A percentile compares a stretch with the other conserved stretches of the same genome.
These are phyloP conservation scores for Megaceryle alcyon DNA, from an alignment of 2,797 vertebrate genomes.

Conservation along the genomic window DNA sequence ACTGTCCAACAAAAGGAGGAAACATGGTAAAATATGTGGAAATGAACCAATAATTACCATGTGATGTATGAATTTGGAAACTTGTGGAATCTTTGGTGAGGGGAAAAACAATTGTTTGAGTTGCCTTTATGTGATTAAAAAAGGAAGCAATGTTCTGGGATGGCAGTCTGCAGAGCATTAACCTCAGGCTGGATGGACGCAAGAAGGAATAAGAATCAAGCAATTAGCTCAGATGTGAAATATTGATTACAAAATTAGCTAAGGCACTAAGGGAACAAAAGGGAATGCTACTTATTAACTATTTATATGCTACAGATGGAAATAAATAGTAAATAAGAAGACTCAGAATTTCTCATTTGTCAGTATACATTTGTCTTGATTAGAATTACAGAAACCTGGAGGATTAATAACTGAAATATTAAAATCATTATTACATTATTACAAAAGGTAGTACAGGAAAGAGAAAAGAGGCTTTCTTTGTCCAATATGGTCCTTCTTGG, in stretches of 20 bases:
- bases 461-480: background rate
- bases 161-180: background rate
- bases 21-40: background rate
- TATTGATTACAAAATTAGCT: slow-evolving; percentile 48
- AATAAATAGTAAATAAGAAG: background rate
- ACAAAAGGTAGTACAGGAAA: background rate
- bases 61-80: background rate
- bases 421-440: background rate
- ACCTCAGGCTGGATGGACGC: background rate
- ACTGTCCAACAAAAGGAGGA: background rate
- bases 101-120: background rate
- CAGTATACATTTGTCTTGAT: background rate
- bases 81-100: background rate
- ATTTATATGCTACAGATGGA: background rate
- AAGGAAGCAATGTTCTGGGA: background rate
- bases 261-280: background rate
- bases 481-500: accelerated
- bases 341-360: background rate
- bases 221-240: background rate
- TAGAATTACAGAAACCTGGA: background rate
- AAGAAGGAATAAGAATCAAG: background rate
- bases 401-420: background rate
- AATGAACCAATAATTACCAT: background rate
- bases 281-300: background rate
- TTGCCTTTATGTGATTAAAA: background rate